phyloP scores from a whole-genome alignment of 2,797 vertebrate species.

The Malurus leucopterus region DNA sequence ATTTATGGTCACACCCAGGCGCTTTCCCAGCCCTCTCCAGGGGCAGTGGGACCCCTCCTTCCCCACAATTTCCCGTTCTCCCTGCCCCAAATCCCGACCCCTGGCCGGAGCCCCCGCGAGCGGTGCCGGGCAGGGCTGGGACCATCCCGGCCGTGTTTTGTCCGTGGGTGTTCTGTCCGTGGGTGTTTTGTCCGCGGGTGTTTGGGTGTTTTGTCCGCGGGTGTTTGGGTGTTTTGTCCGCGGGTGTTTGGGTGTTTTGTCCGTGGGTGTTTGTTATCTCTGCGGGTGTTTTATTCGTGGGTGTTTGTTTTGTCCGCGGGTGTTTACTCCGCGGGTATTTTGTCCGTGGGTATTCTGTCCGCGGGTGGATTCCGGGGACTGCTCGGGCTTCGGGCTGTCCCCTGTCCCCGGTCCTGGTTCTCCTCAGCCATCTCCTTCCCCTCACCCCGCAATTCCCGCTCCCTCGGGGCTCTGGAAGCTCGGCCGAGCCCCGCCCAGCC shows the following conservation, averaged over 20 bases:
- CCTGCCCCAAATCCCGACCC: not conserved
- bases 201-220: too few species aligned
- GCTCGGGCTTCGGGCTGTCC: not conserved
- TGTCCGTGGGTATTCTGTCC: not conserved
- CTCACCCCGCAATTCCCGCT: not conserved
- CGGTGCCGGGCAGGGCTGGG: not conserved
- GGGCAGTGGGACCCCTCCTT: not conserved
- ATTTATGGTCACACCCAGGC: not conserved
- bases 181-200: not conserved
- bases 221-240: not conserved
- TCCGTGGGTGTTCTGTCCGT: not conserved
- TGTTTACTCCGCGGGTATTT: not conserved
- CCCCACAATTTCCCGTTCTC: not conserved
- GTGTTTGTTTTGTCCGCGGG: too few species aligned
- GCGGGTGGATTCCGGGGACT: not conserved
- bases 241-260: too few species aligned
- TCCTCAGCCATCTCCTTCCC: not conserved
- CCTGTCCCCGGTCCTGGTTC: not conserved
- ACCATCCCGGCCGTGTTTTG: not conserved
- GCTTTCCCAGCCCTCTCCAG: not conserved
- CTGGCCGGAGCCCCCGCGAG: not conserved
- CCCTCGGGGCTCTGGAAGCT: fast-evolving
- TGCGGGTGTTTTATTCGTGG: too few species aligned
- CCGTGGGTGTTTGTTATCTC: too few species aligned
- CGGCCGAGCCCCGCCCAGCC: not conserved